phyloP scores from a whole-genome alignment of 64 coral and sea anemone genomes.

The Trachythela sp. region DNA sequence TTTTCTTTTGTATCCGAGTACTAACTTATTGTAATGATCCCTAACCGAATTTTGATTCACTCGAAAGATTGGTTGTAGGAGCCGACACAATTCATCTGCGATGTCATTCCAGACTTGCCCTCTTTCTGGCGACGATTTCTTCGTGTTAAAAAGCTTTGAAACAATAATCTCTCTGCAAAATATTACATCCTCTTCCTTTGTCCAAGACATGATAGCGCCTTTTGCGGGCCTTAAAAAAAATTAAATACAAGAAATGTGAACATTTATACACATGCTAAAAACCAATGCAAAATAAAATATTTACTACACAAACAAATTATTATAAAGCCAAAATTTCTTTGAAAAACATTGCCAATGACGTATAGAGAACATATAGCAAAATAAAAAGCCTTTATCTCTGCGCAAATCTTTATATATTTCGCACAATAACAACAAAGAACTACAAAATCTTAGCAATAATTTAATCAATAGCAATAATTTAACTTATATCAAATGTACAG shows the following conservation, averaged over 20 bases:
- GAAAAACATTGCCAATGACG: not conserved
- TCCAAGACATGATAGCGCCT: not conserved
- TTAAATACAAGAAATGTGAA: not conserved
- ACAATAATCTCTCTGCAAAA: not conserved
- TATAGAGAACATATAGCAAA: not conserved
- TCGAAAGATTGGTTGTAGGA: not conserved
- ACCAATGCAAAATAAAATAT: not conserved
- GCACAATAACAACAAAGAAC: not conserved
- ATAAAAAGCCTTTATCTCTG: not conserved
- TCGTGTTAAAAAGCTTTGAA: not conserved
- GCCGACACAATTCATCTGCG: not conserved
- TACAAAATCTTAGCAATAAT: too few relatives aligned
- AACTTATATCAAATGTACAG: too few relatives aligned
- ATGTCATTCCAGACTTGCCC: conserved; percentile 22
- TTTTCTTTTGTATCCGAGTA: not conserved
- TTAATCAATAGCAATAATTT: too few relatives aligned
- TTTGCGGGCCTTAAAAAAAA: not conserved
- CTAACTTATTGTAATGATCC: conserved; percentile 18
- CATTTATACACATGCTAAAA: not conserved
- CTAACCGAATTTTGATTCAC: not conserved
- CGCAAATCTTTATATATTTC: not conserved
- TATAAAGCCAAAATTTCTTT: too few relatives aligned
- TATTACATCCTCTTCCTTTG: not conserved
- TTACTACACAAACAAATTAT: conserved; percentile 10
- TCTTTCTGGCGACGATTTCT: conserved; percentile 16